phyloP scores from a whole-genome alignment of 2,888 invertebrate genomes.

The Diarsia rubi region DNA sequence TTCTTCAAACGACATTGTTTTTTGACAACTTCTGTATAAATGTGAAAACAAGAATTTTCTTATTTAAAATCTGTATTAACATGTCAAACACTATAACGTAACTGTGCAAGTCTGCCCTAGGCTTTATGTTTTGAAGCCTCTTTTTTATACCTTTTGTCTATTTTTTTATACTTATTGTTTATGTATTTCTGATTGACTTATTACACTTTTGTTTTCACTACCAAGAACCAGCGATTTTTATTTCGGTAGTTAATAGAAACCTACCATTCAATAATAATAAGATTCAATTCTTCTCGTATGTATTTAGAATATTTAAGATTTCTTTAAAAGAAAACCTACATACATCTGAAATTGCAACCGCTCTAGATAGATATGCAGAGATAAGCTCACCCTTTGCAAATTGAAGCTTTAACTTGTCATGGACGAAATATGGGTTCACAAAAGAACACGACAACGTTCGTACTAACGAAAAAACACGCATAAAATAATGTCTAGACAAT shows the following conservation, averaged over 20 bases:
- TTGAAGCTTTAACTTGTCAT: conserved; percentile 38
- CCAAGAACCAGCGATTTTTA: too few species aligned
- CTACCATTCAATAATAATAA: neutral
- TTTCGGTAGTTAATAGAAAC: too few species aligned
- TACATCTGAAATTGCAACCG: conserved; percentile 17
- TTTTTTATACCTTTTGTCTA: too few species aligned
- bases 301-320: neutral
- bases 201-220: too few species aligned
- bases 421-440: conserved; percentile 35
- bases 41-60: neutral
- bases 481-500: neutral
- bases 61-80: neutral
- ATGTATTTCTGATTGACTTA: too few species aligned
- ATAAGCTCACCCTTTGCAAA: conserved; percentile 35
- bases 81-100: neutral
- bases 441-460: neutral
- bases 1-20: too few species aligned
- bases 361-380: conserved; percentile 34
- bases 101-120: too few species aligned
- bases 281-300: neutral
- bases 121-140: too few species aligned
- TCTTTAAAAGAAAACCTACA: conserved; percentile 11
- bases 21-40: neutral
- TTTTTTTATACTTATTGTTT: too few species aligned
- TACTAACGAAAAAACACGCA: neutral